Percentiles rank a stretch among this genome's conserved stretches.
These are phyloP conservation scores for Anagyrus pseudococci DNA, from an alignment of 2,888 invertebrate genomes.

Conservation along the genomic window DNA sequence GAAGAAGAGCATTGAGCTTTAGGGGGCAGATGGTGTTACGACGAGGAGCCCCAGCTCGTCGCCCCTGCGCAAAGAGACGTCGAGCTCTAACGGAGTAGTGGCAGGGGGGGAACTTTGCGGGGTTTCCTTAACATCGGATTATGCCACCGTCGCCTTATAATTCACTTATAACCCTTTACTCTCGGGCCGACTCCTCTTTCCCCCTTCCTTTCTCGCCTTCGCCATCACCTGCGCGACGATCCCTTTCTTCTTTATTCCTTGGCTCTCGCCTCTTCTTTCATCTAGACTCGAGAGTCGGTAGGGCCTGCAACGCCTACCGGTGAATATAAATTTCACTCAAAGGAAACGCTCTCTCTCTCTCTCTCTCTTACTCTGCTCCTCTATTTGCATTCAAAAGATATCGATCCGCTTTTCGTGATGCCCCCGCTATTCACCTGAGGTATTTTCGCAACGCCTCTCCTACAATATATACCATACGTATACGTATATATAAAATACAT, in stretches of 20 bases:
- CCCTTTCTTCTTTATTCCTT: constrained; percentile 9
- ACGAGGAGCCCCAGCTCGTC: no score
- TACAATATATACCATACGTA: no score
- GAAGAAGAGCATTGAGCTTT: no score
- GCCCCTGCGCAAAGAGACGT: no score
- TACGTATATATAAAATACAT: no score
- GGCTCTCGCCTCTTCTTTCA: constrained; percentile 16
- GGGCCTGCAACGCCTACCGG: background rate
- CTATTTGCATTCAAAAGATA: constrained; percentile 36
- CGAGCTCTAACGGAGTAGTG: background rate
- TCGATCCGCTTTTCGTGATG: constrained; percentile 20
- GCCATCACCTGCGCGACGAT: constrained; percentile 13
- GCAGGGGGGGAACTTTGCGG: constrained; percentile 37
- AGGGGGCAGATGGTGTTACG: no score
- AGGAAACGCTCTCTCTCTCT: background rate
- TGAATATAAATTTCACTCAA: constrained; percentile 26
- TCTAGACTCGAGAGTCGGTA: constrained; percentile 23
- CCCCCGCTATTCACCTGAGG: background rate
- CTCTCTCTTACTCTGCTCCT: no score
- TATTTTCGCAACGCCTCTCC: no score
- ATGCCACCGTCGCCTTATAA: constrained; percentile 41
- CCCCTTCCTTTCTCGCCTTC: background rate
- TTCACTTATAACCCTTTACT: constrained; percentile 45
- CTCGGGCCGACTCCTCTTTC: constrained; percentile 1
- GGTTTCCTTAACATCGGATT: constrained; percentile 46